A percentile compares a stretch with the other conserved stretches of the same genome.
Conservation (phyloP, 2,797 vertebrate genomes). For the Acanthis flammea region DNA sequence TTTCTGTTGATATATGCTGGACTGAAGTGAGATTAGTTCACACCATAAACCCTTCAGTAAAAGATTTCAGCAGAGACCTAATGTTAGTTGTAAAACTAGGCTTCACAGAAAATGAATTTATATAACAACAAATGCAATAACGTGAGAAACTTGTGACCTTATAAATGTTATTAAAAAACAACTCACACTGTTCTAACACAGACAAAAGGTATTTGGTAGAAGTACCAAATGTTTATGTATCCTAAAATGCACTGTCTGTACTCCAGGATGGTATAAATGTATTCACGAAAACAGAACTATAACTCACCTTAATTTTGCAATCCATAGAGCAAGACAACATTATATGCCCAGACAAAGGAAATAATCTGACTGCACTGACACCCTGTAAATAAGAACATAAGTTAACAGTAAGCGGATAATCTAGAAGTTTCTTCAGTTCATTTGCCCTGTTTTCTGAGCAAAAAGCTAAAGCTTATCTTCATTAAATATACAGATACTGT, state of each 20-base stretch:
- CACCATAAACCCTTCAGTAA: not conserved
- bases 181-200: not conserved
- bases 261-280: not conserved
- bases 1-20: not conserved
- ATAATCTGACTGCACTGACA: constrained; percentile 94
- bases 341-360: constrained; percentile 91
- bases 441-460: not conserved
- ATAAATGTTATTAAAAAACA: not conserved
- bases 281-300: not conserved
- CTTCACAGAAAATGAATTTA: not conserved
- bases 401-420: not conserved
- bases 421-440: not conserved
- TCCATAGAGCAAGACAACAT: constrained; percentile 96
- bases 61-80: not conserved
- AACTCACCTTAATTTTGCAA: constrained; percentile 95
- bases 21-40: not conserved
- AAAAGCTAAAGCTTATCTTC: not conserved
- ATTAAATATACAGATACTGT: not conserved
- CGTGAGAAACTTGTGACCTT: not conserved
- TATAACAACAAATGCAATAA: not conserved
- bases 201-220: not conserved
- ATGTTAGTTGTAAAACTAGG: not conserved
- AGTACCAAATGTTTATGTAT: not conserved
- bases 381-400: constrained; percentile 78
- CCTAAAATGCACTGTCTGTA: not conserved